A percentile compares a stretch with the other conserved stretches of the same genome.
phyloP scores from a whole-genome alignment of 2,797 vertebrate genomes.

The Pantherophis alleghaniensis region DNA sequence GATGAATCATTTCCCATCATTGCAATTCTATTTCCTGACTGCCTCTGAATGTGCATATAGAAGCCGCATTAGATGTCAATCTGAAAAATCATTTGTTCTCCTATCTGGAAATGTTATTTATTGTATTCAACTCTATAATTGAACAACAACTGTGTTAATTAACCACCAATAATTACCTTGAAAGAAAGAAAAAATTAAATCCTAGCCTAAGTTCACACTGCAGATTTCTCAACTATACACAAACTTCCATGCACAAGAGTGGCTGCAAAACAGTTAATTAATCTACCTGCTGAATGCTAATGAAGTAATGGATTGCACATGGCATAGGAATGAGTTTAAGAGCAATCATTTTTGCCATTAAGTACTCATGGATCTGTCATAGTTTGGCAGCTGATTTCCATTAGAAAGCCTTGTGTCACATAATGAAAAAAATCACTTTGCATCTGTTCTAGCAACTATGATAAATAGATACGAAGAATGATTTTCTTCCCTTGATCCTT shows the following conservation, averaged over 20 bases:
- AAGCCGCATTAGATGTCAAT: background rate
- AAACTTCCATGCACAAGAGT: background rate
- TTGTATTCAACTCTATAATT: background rate
- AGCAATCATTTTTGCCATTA: slow-evolving; percentile 40
- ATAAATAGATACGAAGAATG: slow-evolving; percentile 49
- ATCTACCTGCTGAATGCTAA: slow-evolving; percentile 16
- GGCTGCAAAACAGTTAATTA: background rate
- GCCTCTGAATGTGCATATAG: background rate
- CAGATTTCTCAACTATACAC: background rate
- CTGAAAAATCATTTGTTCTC: background rate
- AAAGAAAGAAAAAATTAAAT: background rate
- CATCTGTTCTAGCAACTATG: slow-evolving; percentile 38
- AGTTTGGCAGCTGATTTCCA: slow-evolving; percentile 40
- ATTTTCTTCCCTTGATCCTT: slow-evolving; percentile 47
- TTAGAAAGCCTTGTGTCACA: slow-evolving; percentile 51
- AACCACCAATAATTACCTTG: background rate
- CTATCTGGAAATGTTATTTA: background rate
- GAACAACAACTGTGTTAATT: background rate
- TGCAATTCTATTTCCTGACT: background rate
- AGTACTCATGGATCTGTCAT: slow-evolving; percentile 14
- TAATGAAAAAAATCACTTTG: slow-evolving; percentile 41
- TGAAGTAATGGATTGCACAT: slow-evolving; percentile 10
- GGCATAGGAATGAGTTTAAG: slow-evolving; percentile 33
- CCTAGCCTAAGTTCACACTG: background rate
- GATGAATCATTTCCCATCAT: background rate